A percentile compares a stretch with the other conserved stretches of the same genome.
Evolutionary conservation across 2,797 vertebrate genomes (phyloP).

Genomic region (Oophaga sylvatica): DNA sequence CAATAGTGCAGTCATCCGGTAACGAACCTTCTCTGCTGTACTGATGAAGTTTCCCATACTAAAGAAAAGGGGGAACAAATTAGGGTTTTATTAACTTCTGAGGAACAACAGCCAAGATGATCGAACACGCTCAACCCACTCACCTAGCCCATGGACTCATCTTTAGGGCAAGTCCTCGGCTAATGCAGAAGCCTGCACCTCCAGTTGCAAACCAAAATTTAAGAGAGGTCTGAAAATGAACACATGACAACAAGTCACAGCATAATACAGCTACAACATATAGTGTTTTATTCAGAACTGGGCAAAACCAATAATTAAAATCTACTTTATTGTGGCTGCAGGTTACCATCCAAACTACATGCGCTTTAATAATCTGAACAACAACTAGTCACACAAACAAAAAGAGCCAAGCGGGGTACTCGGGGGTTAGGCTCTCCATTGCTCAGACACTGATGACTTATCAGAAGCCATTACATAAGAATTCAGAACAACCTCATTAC

Average conservation of each 20-base stretch:
- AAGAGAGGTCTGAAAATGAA: constrained; percentile 76
- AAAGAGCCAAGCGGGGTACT: too few species aligned
- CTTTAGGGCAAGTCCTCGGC: constrained; percentile 93
- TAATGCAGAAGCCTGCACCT: constrained; percentile 96
- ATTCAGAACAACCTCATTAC: not conserved
- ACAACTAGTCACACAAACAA: too few species aligned
- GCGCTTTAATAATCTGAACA: too few species aligned
- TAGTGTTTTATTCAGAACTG: too few species aligned
- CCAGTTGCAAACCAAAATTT: constrained; percentile 99
- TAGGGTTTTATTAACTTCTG: not conserved
- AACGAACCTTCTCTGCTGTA: constrained; percentile 93
- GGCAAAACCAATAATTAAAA: not conserved
- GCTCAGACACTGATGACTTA: not conserved
- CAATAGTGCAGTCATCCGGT: constrained; percentile 94
- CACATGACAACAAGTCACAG: not conserved
- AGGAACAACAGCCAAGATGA: not conserved
- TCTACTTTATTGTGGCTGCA: not conserved
- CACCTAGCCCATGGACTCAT: constrained; percentile 99
- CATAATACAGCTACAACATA: not conserved
- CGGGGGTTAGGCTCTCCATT: not conserved
- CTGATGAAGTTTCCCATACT: constrained; percentile 97
- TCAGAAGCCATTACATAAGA: too few species aligned
- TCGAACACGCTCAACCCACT: not conserved
- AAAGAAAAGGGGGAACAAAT: not conserved
- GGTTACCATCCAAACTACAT: too few species aligned